These are phyloP conservation scores for Nymphicus hollandicus DNA, from an alignment of 2,113 vertebrate genomes.

Conservation along the genomic window DNA sequence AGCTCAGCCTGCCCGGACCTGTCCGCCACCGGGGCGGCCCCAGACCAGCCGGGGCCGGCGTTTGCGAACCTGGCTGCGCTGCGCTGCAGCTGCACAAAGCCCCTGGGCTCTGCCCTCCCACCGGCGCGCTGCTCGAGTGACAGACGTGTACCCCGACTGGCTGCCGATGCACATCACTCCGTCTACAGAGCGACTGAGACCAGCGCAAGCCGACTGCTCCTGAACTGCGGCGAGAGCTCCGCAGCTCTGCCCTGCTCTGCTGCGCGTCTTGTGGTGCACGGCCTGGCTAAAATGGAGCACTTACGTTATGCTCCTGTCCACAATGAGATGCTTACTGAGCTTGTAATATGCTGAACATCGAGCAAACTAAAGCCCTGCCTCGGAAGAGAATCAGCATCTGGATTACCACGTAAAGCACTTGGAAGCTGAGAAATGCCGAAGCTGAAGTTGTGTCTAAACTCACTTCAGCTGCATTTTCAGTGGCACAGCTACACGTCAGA, in stretches of 20 bases:
- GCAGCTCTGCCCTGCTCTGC: background rate
- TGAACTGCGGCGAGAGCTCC: background rate
- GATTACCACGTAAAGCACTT: background rate
- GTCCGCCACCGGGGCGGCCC: background rate
- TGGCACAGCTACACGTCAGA: accelerated
- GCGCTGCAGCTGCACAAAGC: background rate
- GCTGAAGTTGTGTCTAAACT: background rate
- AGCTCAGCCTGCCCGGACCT: background rate
- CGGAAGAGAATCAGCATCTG: background rate
- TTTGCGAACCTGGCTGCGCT: background rate
- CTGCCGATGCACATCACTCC: background rate
- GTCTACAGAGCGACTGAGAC: accelerated
- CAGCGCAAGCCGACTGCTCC: accelerated
- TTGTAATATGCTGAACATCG: accelerated
- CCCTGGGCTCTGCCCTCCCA: background rate
- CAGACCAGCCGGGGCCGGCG: accelerated
- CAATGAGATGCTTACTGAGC: background rate
- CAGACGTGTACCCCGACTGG: accelerated
- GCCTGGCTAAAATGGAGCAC: background rate
- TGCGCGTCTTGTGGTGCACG: background rate
- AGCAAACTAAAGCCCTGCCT: background rate
- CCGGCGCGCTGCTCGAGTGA: background rate
- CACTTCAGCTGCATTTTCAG: background rate
- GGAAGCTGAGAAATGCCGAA: background rate
- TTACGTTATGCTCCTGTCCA: background rate